Percentiles rank a stretch among this genome's conserved stretches.
Conservation (phyloP, 2,888 invertebrate species). For the Hipparchia semele region DNA sequence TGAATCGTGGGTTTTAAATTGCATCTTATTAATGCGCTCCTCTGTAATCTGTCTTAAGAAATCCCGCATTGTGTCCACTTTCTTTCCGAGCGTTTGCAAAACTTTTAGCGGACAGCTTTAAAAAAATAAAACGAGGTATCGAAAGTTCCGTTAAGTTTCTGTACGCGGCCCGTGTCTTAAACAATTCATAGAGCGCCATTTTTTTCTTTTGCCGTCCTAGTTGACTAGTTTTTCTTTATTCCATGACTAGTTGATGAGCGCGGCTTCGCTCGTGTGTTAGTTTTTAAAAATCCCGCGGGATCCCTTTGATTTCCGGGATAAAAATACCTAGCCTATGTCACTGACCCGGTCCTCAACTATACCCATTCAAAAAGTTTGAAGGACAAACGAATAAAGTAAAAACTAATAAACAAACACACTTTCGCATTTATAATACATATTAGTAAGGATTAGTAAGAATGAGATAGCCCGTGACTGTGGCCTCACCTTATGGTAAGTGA, state of each 20-base stretch:
- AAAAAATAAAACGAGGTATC: constrained; percentile 30
- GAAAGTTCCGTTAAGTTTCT: constrained; percentile 14
- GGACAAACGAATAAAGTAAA: too few relatives aligned
- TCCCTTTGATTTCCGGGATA: too few relatives aligned
- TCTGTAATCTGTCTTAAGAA: constrained; percentile 79
- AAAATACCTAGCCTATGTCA: too few relatives aligned
- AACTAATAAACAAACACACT: too few relatives aligned
- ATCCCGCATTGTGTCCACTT: constrained; percentile 76
- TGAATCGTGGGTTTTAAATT: constrained; percentile 52
- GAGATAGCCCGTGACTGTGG: constrained; percentile 4
- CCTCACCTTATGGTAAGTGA: neutral
- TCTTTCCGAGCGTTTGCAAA: constrained; percentile 61
- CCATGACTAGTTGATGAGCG: too few relatives aligned
- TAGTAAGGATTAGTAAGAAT: too few relatives aligned
- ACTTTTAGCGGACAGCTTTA: constrained; percentile 41
- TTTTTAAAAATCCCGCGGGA: too few relatives aligned
- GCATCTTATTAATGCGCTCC: constrained; percentile 69
- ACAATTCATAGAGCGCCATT: constrained; percentile 1
- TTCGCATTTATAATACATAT: too few relatives aligned
- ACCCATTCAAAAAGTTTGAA: too few relatives aligned
- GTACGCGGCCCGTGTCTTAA: neutral
- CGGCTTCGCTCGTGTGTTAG: too few relatives aligned
- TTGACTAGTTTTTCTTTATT: too few relatives aligned
- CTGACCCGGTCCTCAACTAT: too few relatives aligned
- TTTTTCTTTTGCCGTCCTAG: neutral